Conservation (phyloP, 2,113 vertebrate species). For the Lepus europaeus region DNA sequence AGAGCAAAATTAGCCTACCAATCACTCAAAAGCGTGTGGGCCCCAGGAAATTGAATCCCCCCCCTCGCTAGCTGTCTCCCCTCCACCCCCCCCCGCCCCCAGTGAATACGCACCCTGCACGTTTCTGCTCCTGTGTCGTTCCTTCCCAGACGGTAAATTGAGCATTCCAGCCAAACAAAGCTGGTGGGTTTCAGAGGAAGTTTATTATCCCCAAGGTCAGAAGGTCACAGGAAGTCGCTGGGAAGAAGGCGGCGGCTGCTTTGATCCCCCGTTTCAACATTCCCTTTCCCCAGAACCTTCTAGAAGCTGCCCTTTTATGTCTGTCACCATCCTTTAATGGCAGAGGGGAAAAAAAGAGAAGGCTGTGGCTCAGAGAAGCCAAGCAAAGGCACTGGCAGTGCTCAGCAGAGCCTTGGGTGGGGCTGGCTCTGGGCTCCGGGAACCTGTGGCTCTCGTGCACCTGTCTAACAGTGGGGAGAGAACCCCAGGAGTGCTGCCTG, state of each 20-base stretch:
- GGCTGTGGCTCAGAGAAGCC: background rate
- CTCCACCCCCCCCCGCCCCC: background rate
- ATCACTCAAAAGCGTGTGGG: slow-evolving; percentile 66
- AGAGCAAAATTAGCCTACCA: slow-evolving; percentile 80
- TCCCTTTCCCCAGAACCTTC: background rate
- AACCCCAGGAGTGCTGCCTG: rapidly evolving
- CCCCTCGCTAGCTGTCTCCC: slow-evolving; percentile 60
- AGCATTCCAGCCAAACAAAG: slow-evolving; percentile 40
- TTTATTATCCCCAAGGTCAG: background rate
- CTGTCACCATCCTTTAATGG: background rate
- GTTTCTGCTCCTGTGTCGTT: background rate
- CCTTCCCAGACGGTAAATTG: background rate
- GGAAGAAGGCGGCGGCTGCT: background rate
- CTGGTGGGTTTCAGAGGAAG: background rate
- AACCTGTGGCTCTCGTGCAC: rapidly evolving
- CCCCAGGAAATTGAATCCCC: slow-evolving; percentile 65
- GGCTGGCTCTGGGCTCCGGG: no score
- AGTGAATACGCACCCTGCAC: background rate
- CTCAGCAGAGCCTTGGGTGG: rapidly evolving
- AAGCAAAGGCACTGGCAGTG: background rate
- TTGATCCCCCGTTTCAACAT: background rate
- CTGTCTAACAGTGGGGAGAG: rapidly evolving
- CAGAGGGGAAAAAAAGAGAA: background rate
- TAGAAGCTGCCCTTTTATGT: background rate
- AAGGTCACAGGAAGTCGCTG: background rate